Evolutionary conservation across 2,113 vertebrate genomes (phyloP).

Genomic region (Datnioides undecimradiatus): DNA sequence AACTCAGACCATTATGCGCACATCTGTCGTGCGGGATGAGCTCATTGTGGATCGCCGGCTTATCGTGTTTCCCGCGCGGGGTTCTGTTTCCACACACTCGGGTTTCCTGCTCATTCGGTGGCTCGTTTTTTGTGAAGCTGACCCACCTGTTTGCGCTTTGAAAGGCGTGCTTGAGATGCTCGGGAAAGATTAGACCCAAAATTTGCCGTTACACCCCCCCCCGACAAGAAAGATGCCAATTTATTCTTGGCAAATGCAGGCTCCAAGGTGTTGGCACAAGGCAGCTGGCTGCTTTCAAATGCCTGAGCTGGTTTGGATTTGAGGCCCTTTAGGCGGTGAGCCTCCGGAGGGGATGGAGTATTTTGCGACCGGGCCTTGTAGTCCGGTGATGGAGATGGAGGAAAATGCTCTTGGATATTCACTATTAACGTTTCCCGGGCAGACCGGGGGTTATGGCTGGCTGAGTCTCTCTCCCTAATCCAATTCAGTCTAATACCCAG

Average conservation of each 20-base stretch:
- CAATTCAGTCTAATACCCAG: conserved; percentile 71
- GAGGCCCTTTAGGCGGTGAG: conserved; percentile 20
- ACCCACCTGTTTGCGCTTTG: background rate
- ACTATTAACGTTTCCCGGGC: conserved; percentile 55
- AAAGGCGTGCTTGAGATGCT: background rate
- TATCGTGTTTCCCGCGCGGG: conserved; percentile 15
- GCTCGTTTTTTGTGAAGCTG: conserved; percentile 10
- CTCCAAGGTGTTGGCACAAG: conserved; percentile 23
- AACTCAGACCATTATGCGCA: background rate
- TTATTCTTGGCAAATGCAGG: background rate
- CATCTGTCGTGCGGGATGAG: conserved; percentile 42
- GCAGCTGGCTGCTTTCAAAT: conserved; percentile 24
- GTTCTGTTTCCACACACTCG: background rate
- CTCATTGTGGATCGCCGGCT: background rate
- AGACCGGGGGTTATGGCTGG: conserved; percentile 33
- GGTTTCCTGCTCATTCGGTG: conserved; percentile 4
- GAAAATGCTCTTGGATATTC: conserved; percentile 58
- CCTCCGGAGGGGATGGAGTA: conserved; percentile 1
- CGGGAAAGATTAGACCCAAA: background rate
- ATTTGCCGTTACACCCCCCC: conserved; percentile 11
- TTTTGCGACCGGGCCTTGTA: conserved; percentile 46
- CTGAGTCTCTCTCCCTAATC: conserved; percentile 63
- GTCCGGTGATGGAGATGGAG: conserved; percentile 17
- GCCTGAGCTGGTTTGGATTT: conserved; percentile 31
- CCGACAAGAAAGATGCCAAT: conserved; percentile 21